phyloP scores from a whole-genome alignment of 2,113 vertebrate species.

The Camelus dromedarius region DNA sequence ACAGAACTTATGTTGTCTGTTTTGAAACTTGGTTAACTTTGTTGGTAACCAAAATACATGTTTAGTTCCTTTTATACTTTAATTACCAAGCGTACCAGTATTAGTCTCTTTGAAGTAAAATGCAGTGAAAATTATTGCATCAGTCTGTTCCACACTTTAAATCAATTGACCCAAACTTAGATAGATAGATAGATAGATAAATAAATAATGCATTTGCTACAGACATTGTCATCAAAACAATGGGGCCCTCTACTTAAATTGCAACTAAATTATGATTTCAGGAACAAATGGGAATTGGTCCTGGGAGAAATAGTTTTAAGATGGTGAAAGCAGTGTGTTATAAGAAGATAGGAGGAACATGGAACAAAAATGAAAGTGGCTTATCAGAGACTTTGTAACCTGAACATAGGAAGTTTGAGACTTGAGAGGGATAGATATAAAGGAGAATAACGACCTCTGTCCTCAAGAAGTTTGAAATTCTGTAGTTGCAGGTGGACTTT shows the following conservation, averaged over 20 bases:
- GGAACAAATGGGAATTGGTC: background rate
- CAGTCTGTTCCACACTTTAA: background rate
- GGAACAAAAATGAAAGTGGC: background rate
- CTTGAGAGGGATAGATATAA: background rate
- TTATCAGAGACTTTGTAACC: background rate
- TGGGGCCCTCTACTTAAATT: background rate
- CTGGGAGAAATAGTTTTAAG: background rate
- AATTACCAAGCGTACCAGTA: background rate
- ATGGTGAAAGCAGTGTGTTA: background rate
- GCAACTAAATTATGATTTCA: background rate
- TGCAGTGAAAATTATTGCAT: background rate
- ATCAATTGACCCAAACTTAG: background rate
- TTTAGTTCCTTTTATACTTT: background rate
- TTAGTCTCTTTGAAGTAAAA: background rate
- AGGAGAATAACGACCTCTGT: background rate
- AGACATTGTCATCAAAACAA: background rate
- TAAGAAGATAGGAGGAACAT: background rate
- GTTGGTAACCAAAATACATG: background rate
- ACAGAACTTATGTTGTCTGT: background rate
- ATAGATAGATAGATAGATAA: background rate
- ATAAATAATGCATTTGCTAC: background rate
- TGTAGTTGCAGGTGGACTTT: background rate
- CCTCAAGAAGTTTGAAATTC: background rate
- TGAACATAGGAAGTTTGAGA: background rate
- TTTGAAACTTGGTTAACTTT: background rate